Base-by-base conservation (phyloP, 2,888 invertebrate species). In the Parapristionchus giblindavisi region DNA sequence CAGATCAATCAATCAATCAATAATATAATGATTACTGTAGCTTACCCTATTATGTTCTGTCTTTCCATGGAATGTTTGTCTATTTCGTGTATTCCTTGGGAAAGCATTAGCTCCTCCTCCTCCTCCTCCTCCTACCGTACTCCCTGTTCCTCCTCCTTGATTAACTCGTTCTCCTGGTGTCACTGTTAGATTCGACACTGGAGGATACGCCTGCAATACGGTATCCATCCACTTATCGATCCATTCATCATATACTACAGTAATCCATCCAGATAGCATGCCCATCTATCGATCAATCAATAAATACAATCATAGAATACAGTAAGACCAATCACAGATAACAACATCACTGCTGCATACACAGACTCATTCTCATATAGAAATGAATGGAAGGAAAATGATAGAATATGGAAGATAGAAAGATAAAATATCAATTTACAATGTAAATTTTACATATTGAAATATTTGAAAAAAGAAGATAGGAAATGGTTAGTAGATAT, bases 41-140 rank as follows among this genome's bases (percentile, higher is more conserved):
- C 63, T 63, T 78, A 83, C 86, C 82, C 83, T 85, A 63, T 82
- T 85, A 76, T 84, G 83, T 76, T 87, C 87, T 32, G 87, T 87
- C 75, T 87, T 86, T 56, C 88, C 88, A 72, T 88, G 88, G 80
- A 88, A 88, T 34, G 88, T 88, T 77, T 87, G 87, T 32, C 88
- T 82, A 73, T 86, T 87, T 2, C 85, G 74, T 8, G 86, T 83
- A 70, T 85, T 83, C 60, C 88, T 75, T 8, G 88, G 84, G 77
- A 85, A 85, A 34, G 81, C 81, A 3, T 63, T 17, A 51, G 58
- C 60, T 21, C 58, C 61, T 1, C 27, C 61, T 14, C 48, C 60
- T 5, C n/a, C 48, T 1, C 54, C 71, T 11, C 75, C n/a, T 21
- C 65, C 38, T 51, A 77, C 61, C 4, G 17, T 2, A 14, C 40